Conservation (phyloP, 2,113 vertebrate species). For the Echinops telfairi region DNA sequence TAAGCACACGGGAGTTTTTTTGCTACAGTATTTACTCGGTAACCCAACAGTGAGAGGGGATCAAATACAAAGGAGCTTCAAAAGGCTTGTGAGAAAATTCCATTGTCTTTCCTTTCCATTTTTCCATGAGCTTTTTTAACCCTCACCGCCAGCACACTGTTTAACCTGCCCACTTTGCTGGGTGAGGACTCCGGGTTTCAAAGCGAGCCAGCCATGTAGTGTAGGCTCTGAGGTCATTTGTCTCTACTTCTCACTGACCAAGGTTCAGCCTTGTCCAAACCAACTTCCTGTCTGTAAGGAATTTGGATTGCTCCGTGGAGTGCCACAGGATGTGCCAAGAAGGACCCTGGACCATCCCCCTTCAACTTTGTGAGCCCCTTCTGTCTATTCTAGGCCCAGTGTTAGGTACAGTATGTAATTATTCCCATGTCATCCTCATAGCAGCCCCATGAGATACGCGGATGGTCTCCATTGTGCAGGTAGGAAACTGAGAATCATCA, state of each 20-base stretch:
- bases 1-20: not conserved
- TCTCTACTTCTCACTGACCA: not conserved
- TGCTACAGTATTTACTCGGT: no score
- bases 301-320: slow-evolving; percentile 32
- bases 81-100: no score
- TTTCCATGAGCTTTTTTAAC: no score
- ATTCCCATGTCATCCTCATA: not conserved
- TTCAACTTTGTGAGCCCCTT: slow-evolving; percentile 9
- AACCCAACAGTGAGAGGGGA: not conserved
- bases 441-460: no score
- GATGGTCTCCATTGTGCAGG: no score
- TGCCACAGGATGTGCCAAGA: not conserved
- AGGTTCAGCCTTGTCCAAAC: slow-evolving; percentile 1
- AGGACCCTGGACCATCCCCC: not conserved
- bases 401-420: slow-evolving; percentile 29
- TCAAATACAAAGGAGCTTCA: not conserved
- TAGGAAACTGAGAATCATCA: slow-evolving; percentile 32
- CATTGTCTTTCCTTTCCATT: no score
- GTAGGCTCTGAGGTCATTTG: not conserved
- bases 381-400: not conserved
- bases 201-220: no score
- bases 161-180: no score
- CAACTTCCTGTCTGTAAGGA: not conserved
- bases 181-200: no score
- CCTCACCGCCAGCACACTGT: no score